phyloP scores from a whole-genome alignment of 2,797 vertebrate species.

The Phalloptychus januarius region DNA sequence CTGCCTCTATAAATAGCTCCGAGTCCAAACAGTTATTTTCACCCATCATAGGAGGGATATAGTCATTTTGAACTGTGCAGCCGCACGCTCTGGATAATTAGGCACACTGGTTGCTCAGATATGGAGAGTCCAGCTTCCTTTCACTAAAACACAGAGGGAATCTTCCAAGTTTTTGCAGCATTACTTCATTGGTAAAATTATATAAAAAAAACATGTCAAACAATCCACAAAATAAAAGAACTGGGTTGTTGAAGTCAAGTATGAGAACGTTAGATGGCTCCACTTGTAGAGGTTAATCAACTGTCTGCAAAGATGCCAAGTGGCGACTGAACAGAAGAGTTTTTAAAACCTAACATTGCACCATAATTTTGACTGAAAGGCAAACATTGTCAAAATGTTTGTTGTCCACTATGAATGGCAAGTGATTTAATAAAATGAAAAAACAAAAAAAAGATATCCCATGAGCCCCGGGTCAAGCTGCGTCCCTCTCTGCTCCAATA shows the following conservation, averaged over 20 bases:
- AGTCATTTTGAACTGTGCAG: slow-evolving; percentile 35
- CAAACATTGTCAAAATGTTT: not conserved
- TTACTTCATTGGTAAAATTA: too few relatives aligned
- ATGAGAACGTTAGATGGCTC: not conserved
- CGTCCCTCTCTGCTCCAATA: slow-evolving; percentile 42
- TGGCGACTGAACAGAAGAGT: not conserved
- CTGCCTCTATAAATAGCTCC: slow-evolving; percentile 58
- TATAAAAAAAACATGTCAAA: too few relatives aligned
- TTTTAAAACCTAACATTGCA: not conserved
- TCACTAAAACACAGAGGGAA: not conserved
- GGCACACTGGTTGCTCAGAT: slow-evolving; percentile 14
- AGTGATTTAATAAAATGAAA: not conserved
- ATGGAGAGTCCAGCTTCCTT: slow-evolving; percentile 11
- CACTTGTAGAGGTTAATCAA: too few relatives aligned
- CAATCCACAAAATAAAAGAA: not conserved
- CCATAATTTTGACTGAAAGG: not conserved
- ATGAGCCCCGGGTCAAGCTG: not conserved
- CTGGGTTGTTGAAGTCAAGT: not conserved
- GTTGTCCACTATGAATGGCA: not conserved
- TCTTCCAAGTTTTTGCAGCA: not conserved
- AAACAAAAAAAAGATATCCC: not conserved
- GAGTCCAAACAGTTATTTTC: slow-evolving; percentile 57
- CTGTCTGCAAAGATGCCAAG: too few relatives aligned
- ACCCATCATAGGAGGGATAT: slow-evolving; percentile 39
- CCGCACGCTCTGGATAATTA: slow-evolving; percentile 33